Evolutionary conservation across 1,140 invertebrate species (phyloP).

Genomic region (Hestina assimilis): DNA sequence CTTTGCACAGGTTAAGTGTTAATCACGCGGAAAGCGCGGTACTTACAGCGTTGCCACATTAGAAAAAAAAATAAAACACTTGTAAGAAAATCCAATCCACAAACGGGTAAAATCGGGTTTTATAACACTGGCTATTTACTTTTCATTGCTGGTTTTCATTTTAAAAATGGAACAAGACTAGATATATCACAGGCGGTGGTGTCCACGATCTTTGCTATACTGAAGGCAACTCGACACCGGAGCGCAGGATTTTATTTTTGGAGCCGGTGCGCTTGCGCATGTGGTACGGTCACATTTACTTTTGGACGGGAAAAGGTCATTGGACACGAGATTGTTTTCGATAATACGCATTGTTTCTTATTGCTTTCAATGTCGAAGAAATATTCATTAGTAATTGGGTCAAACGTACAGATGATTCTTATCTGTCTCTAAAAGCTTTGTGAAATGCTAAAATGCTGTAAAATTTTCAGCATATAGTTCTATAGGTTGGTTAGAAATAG

Average conservation of each 20-base stretch:
- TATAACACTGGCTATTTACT: conserved; percentile 54
- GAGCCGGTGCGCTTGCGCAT: conserved; percentile 45
- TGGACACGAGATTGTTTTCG: conserved; percentile 59
- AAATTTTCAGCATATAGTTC: too few relatives aligned
- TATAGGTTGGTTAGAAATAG: too few relatives aligned
- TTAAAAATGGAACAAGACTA: conserved; percentile 40
- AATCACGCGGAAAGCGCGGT: conserved; percentile 31
- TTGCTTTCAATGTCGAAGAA: conserved; percentile 34
- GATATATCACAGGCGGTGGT: conserved; percentile 40
- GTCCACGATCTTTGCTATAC: conserved; percentile 38
- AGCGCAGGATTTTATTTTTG: conserved; percentile 59
- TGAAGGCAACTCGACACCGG: conserved; percentile 63
- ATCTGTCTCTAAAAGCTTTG: too few relatives aligned
- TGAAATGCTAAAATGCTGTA: neutral
- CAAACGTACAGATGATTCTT: too few relatives aligned
- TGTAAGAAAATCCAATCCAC: conserved; percentile 53
- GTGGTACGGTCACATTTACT: conserved; percentile 56
- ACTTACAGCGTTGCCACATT: conserved; percentile 60
- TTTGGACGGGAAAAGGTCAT: conserved; percentile 72
- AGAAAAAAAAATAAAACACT: conserved; percentile 44
- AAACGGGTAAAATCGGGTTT: conserved; percentile 37
- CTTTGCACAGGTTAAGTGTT: conserved; percentile 7
- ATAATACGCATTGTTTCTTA: conserved; percentile 35
- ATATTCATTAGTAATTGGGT: conserved; percentile 10
- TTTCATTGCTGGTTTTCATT: conserved; percentile 54